phyloP scores from a whole-genome alignment of 2,888 invertebrate genomes.

The Leuctra nigra region DNA sequence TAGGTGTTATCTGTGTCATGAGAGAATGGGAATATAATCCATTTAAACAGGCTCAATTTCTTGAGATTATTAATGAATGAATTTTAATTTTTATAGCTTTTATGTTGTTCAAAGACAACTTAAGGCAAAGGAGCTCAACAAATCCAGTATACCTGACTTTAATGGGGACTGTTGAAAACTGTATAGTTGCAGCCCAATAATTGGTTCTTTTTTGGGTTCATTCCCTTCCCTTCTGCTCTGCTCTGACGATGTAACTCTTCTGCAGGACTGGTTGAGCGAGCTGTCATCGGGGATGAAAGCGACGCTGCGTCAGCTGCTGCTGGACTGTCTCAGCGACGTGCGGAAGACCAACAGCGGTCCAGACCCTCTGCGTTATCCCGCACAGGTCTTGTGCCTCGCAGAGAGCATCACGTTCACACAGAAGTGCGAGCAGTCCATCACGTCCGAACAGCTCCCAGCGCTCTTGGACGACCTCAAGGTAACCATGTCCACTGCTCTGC shows the following conservation, averaged over 20 bases:
- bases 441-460: constrained; percentile 52
- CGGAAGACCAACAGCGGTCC: constrained; percentile 38
- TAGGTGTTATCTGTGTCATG: too few relatives aligned
- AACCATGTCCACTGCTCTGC: too few relatives aligned
- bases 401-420: constrained; percentile 81
- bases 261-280: constrained; percentile 68
- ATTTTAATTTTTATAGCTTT: too few relatives aligned
- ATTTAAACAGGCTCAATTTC: too few relatives aligned
- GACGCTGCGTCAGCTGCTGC: constrained; percentile 63
- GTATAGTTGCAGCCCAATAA: neutral
- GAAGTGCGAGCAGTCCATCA: constrained; percentile 74
- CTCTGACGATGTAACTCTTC: too few relatives aligned
- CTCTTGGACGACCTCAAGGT: constrained; percentile 46
- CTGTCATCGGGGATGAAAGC: constrained; percentile 77
- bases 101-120: too few relatives aligned
- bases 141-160: too few relatives aligned
- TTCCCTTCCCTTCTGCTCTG: neutral
- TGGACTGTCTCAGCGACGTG: constrained; percentile 49
- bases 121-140: too few relatives aligned
- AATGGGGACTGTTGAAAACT: too few relatives aligned
- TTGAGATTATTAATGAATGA: too few relatives aligned
- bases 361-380: constrained; percentile 60
- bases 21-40: too few relatives aligned
- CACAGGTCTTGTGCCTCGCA: constrained; percentile 77
- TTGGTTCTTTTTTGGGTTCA: neutral